Evolutionary conservation across 2,113 vertebrate genomes (phyloP).

Genomic region (Gambusia holbrooki): DNA sequence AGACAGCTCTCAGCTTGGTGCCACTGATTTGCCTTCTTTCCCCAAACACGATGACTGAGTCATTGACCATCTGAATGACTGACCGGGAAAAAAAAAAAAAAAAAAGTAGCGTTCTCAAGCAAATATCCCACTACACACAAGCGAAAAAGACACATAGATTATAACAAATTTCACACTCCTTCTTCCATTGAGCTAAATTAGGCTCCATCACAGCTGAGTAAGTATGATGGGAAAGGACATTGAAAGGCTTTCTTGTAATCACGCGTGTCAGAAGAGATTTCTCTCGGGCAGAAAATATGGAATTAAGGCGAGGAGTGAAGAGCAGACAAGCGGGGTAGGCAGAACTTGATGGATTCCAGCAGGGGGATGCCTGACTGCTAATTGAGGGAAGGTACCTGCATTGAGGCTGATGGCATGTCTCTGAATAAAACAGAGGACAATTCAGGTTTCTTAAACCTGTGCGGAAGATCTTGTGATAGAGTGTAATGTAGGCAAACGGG

Average conservation of each 20-base stretch:
- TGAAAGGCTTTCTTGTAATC: slow-evolving; percentile 72
- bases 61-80: slow-evolving; percentile 24
- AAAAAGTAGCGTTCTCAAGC: slow-evolving; percentile 18
- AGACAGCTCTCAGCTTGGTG: not conserved
- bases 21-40: not conserved
- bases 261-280: slow-evolving; percentile 64
- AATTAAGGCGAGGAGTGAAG: slow-evolving; percentile 62
- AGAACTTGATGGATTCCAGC: slow-evolving; percentile 68
- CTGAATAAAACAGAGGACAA: slow-evolving; percentile 51
- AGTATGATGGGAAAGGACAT: slow-evolving; percentile 73
- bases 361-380: slow-evolving; percentile 73
- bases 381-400: slow-evolving; percentile 68
- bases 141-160: slow-evolving; percentile 52
- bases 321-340: slow-evolving; percentile 60
- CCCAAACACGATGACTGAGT: not conserved
- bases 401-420: slow-evolving; percentile 51
- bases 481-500: slow-evolving; percentile 66
- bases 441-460: slow-evolving; percentile 59
- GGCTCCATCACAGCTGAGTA: slow-evolving; percentile 73
- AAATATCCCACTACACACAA: slow-evolving; percentile 39
- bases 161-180: slow-evolving; percentile 50
- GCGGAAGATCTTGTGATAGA: slow-evolving; percentile 58
- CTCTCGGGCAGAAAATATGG: slow-evolving; percentile 66
- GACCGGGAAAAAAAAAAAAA: slow-evolving; percentile 12
- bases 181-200: slow-evolving; percentile 60